Evolutionary conservation across 2,113 vertebrate species (phyloP).

Genomic region (Baryphthengus martii): DNA sequence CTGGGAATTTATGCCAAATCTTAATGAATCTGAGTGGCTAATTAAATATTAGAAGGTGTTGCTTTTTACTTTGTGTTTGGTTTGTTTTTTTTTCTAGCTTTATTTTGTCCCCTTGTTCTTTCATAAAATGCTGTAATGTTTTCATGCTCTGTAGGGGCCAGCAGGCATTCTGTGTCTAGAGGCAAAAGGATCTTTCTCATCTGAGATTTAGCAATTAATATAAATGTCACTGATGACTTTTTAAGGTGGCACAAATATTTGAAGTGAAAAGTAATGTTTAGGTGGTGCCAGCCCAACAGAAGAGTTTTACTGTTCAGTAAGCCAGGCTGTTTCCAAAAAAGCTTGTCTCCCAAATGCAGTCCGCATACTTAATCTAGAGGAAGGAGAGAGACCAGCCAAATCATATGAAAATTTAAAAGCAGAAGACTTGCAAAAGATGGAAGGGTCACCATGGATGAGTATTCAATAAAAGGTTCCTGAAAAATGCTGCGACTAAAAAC

Average conservation of each 20-base stretch:
- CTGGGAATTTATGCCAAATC: too few relatives aligned
- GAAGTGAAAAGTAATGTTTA: neutral
- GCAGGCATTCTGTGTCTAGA: neutral
- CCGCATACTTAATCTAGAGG: neutral
- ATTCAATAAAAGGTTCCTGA: neutral
- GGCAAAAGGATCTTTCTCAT: neutral
- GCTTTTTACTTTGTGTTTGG: too few relatives aligned
- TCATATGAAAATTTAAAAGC: neutral
- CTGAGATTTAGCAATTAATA: neutral
- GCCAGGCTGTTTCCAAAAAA: neutral
- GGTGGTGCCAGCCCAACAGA: neutral
- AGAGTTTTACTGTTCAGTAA: neutral
- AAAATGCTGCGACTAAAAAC: neutral
- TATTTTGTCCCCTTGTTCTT: neutral
- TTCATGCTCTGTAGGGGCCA: neutral
- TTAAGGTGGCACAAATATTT: neutral
- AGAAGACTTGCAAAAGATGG: neutral
- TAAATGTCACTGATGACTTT: neutral
- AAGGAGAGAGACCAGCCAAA: neutral
- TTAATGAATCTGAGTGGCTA: too few relatives aligned
- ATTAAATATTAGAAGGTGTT: neutral
- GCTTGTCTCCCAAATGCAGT: neutral
- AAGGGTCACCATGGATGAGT: neutral
- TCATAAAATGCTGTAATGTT: neutral
- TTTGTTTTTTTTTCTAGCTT: neutral